Conservation (phyloP, 2,797 vertebrate genomes). For the Ambastaia sidthimunki region DNA sequence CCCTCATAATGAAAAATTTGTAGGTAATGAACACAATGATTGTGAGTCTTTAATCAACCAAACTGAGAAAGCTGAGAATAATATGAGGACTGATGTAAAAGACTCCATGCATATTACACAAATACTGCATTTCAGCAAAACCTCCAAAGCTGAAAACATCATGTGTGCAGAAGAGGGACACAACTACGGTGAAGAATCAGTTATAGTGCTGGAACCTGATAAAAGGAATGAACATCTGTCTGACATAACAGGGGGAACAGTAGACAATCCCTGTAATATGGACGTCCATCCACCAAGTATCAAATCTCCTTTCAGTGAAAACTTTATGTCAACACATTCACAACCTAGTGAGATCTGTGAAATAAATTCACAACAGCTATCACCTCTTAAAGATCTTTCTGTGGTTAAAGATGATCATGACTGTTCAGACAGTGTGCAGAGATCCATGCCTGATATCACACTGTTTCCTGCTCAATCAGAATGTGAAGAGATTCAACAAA, state of each 20-base stretch:
- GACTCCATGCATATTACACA: background rate
- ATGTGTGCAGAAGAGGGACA: constrained; percentile 43
- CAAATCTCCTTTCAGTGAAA: constrained; percentile 62
- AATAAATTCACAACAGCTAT: constrained; percentile 56
- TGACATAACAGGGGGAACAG: constrained; percentile 56
- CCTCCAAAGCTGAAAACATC: constrained; percentile 45
- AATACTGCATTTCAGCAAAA: constrained; percentile 4
- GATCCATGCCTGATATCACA: constrained; percentile 71
- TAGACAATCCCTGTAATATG: constrained; percentile 43
- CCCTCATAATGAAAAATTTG: constrained; percentile 58
- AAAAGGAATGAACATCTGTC: constrained; percentile 55
- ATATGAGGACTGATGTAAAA: constrained; percentile 23
- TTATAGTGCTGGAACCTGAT: constrained; percentile 58
- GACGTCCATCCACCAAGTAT: constrained; percentile 54
- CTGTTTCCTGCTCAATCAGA: constrained; percentile 70
- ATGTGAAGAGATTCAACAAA: constrained; percentile 63
- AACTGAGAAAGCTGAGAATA: constrained; percentile 8
- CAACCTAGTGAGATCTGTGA: constrained; percentile 63
- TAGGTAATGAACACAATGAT: constrained; percentile 50
- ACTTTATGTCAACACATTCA: constrained; percentile 66
- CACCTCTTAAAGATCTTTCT: constrained; percentile 60
- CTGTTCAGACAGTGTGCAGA: constrained; percentile 70
- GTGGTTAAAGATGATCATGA: constrained; percentile 56
- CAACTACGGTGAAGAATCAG: constrained; percentile 53
- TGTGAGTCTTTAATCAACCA: constrained; percentile 49